Conservation (phyloP, 2,888 invertebrate species). For the Drosophila conformis region DNA sequence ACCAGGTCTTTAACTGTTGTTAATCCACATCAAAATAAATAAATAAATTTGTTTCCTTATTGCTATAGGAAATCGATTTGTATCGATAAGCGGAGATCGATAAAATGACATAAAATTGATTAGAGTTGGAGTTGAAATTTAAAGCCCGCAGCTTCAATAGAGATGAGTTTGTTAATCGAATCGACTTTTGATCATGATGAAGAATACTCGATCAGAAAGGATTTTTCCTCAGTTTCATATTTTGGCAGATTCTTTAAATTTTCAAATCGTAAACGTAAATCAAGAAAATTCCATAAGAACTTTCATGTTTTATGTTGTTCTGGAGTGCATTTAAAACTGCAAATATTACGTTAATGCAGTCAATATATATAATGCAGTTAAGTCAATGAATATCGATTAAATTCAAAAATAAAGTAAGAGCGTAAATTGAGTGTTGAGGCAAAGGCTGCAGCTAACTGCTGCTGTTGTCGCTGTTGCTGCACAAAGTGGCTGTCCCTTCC, state of each 20-base stretch:
- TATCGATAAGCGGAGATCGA: neutral
- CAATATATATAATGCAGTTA: conserved; percentile 2
- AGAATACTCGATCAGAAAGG: neutral
- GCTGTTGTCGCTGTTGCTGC: neutral
- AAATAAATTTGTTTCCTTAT: neutral
- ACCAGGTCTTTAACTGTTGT: neutral
- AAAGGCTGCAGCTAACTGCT: conserved; percentile 4
- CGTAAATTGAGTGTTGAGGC: conserved; percentile 27
- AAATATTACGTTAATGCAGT: neutral
- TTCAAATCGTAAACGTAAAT: neutral
- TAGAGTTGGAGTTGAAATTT: neutral
- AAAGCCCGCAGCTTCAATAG: neutral
- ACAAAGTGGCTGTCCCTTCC: conserved; percentile 5
- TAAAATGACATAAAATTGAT: neutral
- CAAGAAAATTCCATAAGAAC: neutral
- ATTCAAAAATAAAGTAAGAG: conserved; percentile 18
- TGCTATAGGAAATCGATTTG: neutral
- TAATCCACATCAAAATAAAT: neutral
- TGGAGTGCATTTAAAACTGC: neutral
- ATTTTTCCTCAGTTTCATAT: neutral
- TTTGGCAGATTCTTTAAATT: neutral
- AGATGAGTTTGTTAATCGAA: neutral
- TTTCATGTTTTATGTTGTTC: neutral
- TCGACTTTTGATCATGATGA: neutral
- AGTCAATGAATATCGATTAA: conserved; percentile 25